phyloP scores from a whole-genome alignment of 2,797 vertebrate genomes.

The Periophthalmus magnuspinnatus region DNA sequence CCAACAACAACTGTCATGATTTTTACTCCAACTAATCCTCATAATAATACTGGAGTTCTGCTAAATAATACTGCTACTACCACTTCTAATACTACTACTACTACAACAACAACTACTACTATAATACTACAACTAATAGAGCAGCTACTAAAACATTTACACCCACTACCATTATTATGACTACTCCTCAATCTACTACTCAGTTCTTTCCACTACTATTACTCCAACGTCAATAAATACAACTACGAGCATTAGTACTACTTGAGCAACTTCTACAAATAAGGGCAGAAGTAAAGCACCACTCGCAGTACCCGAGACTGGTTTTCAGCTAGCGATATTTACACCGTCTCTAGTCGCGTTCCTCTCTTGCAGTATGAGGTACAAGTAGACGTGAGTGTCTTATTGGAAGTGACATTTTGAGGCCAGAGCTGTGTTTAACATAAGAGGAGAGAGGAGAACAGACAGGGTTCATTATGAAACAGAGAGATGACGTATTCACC shows the following conservation, averaged over 20 bases:
- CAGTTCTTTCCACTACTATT: not conserved
- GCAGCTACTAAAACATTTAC: too few species aligned
- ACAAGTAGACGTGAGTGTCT: slow-evolving; percentile 33
- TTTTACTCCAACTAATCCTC: too few species aligned
- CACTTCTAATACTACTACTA: too few species aligned
- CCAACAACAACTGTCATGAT: too few species aligned
- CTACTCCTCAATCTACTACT: too few species aligned
- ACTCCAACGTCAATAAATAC: not conserved
- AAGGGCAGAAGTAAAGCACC: not conserved
- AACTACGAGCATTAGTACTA: not conserved
- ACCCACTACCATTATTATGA: too few species aligned
- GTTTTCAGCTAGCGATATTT: slow-evolving; percentile 48
- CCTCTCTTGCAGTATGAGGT: slow-evolving; percentile 22
- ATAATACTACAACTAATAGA: too few species aligned
- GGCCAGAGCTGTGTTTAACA: slow-evolving; percentile 34
- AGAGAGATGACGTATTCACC: slow-evolving; percentile 13
- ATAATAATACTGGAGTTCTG: too few species aligned
- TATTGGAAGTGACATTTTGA: slow-evolving; percentile 36
- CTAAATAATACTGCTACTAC: too few species aligned
- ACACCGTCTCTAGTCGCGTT: slow-evolving; percentile 8
- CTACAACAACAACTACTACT: too few species aligned
- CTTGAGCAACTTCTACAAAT: not conserved
- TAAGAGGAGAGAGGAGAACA: slow-evolving; percentile 30
- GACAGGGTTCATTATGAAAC: slow-evolving; percentile 30
- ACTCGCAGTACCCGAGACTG: too few species aligned